Evolutionary conservation across 2,113 vertebrate genomes (phyloP).

Genomic region (Oreocharis arfaki): DNA sequence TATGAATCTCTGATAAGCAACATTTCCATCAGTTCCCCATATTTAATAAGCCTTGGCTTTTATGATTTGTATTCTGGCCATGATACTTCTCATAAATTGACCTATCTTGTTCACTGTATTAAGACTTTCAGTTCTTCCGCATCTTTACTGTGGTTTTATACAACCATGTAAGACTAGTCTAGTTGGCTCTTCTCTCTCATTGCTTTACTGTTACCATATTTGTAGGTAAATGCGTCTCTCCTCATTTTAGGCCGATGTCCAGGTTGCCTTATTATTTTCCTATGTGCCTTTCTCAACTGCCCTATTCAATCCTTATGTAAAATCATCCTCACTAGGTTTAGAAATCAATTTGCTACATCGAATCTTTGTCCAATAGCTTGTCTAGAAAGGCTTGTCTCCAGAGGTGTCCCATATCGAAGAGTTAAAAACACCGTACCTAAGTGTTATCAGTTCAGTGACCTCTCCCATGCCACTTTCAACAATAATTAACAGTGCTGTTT

Average conservation of each 20-base stretch:
- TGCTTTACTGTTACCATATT: background rate
- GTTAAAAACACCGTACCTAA: background rate
- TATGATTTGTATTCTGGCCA: background rate
- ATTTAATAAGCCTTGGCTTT: background rate
- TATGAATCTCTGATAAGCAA: background rate
- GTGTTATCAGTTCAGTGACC: slow-evolving; percentile 32
- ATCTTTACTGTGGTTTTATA: background rate
- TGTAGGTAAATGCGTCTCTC: background rate
- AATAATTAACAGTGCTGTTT: slow-evolving; percentile 52
- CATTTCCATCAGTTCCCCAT: background rate
- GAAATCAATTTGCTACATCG: background rate
- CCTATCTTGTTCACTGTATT: background rate
- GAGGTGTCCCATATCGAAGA: background rate
- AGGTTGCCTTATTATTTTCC: background rate
- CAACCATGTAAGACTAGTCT: background rate
- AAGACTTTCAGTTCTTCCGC: background rate
- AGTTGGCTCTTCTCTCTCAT: background rate
- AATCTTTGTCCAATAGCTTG: background rate
- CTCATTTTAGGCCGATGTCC: background rate
- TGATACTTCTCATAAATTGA: background rate
- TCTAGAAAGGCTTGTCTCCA: background rate
- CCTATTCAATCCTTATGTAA: background rate
- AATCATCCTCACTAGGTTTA: background rate
- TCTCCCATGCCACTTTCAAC: slow-evolving; percentile 26
- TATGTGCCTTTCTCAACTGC: background rate